Evolutionary conservation across 2,888 invertebrate species (phyloP).

Genomic region (Folsomia candida): DNA sequence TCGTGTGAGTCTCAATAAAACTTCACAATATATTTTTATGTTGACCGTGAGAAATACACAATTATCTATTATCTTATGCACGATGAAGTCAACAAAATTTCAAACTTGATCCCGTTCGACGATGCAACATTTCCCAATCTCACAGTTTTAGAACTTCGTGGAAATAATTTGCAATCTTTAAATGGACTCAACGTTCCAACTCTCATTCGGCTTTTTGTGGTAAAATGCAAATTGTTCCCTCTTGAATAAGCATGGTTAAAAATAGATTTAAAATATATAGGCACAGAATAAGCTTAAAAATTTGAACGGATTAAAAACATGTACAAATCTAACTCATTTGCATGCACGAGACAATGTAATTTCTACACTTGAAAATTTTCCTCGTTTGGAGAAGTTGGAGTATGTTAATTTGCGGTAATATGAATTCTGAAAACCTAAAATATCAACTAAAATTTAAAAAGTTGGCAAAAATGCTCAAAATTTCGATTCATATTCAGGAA

Average conservation of each 20-base stretch:
- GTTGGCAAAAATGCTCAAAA: background rate
- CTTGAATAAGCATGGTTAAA: too few species aligned
- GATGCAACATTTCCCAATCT: constrained; percentile 29
- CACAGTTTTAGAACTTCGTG: constrained; percentile 32
- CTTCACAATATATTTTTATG: too few species aligned
- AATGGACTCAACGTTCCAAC: constrained; percentile 31
- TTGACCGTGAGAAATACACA: too few species aligned
- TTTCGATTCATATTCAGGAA: too few species aligned
- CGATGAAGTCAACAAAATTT: constrained; percentile 29
- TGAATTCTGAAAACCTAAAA: background rate
- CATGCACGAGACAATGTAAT: constrained; percentile 37
- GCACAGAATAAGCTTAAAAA: constrained; percentile 28
- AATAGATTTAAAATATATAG: constrained; percentile 12
- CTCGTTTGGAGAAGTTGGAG: constrained; percentile 26
- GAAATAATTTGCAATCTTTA: constrained; percentile 25
- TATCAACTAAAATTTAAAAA: background rate
- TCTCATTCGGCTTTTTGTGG: constrained; percentile 29
- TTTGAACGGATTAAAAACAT: constrained; percentile 27
- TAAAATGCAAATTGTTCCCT: too few species aligned
- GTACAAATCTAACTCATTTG: constrained; percentile 29
- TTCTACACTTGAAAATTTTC: constrained; percentile 27
- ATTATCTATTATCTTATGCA: too few species aligned
- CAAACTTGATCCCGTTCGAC: constrained; percentile 23
- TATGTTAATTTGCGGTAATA: constrained; percentile 35
- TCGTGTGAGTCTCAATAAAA: too few species aligned